phyloP scores from a whole-genome alignment of 2,888 invertebrate species.

The Drosophila diplacantha region DNA sequence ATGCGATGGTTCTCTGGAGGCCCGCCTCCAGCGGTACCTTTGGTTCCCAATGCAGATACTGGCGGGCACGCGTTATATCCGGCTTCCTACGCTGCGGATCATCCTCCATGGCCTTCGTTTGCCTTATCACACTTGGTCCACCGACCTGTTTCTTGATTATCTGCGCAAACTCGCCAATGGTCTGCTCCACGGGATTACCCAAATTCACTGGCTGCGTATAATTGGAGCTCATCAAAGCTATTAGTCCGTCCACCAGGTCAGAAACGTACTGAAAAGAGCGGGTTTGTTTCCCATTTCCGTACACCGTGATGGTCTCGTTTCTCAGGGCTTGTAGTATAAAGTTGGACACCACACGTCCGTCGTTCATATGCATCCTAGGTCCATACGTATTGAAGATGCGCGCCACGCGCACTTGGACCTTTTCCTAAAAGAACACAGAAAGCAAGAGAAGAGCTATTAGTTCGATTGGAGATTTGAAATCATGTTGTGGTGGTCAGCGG shows the following conservation, averaged over 20 bases:
- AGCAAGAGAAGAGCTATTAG: conserved; percentile 5
- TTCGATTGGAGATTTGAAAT: background rate
- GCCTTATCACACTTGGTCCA: conserved; percentile 89
- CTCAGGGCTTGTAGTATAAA: conserved; percentile 98
- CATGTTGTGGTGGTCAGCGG: conserved; percentile 6
- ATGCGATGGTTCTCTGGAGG: conserved; percentile 93
- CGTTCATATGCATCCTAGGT: conserved; percentile 99
- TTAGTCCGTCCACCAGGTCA: conserved; percentile 96
- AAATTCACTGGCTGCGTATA: conserved; percentile 95
- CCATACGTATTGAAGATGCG: conserved; percentile 99
- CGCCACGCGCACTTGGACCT: conserved; percentile 95
- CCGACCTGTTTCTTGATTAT: conserved; percentile 92
- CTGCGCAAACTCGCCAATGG: conserved; percentile 93
- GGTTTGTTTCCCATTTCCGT: conserved; percentile 93
- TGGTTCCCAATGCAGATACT: conserved; percentile 93
- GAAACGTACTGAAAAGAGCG: conserved; percentile 99
- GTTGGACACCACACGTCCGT: conserved; percentile 97
- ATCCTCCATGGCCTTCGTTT: conserved; percentile 92
- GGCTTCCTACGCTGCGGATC: conserved; percentile 97
- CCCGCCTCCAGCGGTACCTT: conserved; percentile 91
- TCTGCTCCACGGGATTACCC: conserved; percentile 98
- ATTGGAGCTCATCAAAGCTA: conserved; percentile 95
- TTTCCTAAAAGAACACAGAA: conserved; percentile 80
- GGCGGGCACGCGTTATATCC: conserved; percentile 92
- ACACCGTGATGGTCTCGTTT: conserved; percentile 95